phyloP scores from a whole-genome alignment of 92 coral and sea anemone genomes.

The Meandrina meandrites region DNA sequence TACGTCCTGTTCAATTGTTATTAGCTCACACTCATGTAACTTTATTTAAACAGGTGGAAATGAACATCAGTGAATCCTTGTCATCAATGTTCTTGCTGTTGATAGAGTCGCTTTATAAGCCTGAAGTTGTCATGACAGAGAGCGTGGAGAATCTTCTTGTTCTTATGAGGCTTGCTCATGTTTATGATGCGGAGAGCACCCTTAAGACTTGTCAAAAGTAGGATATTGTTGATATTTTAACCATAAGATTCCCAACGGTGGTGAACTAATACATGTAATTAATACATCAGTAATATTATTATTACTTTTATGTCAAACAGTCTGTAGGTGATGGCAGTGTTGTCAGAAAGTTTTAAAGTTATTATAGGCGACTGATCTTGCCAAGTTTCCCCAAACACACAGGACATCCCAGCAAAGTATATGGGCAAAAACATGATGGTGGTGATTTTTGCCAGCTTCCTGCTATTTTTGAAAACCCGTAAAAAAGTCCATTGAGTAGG shows the following conservation, averaged over 20 bases:
- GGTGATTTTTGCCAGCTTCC: too few relatives aligned
- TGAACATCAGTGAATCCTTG: conserved; percentile 76
- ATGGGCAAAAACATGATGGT: too few relatives aligned
- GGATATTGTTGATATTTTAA: not conserved
- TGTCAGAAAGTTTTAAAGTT: too few relatives aligned
- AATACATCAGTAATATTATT: too few relatives aligned
- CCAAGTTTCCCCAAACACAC: too few relatives aligned
- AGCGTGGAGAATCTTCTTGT: conserved; percentile 78
- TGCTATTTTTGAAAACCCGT: too few relatives aligned
- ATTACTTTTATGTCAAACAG: not conserved
- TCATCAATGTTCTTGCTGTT: conserved; percentile 83
- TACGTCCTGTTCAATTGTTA: too few relatives aligned
- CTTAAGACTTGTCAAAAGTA: conserved; percentile 84
- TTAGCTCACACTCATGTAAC: not conserved
- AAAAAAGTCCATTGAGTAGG: too few relatives aligned
- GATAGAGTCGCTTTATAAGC: conserved; percentile 78
- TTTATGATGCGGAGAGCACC: conserved; percentile 84
- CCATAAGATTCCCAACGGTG: not conserved
- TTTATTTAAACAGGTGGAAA: conserved; percentile 54
- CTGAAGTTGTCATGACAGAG: conserved; percentile 71
- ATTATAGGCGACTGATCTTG: too few relatives aligned
- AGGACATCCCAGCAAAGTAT: too few relatives aligned
- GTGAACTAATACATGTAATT: too few relatives aligned
- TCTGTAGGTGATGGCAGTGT: not conserved
- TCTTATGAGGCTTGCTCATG: conserved; percentile 89